Conservation (phyloP, 2,888 invertebrate species). For the Oligia strigilis region DNA sequence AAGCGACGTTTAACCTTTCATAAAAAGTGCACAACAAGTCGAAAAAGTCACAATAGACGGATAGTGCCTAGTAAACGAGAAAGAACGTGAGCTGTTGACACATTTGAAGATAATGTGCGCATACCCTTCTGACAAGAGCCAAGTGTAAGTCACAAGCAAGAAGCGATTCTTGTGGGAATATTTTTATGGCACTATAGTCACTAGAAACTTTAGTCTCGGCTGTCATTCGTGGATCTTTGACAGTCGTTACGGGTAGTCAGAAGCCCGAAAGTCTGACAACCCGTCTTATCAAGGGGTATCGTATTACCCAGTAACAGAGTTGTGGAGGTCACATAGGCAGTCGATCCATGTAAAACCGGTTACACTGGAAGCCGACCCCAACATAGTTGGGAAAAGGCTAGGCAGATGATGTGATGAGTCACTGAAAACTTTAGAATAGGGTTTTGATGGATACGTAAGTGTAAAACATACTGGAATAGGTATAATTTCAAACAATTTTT, state of each 20-base stretch:
- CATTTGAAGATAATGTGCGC: slow-evolving; percentile 90
- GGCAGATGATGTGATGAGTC: neutral
- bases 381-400: too few relatives aligned
- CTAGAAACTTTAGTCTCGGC: neutral
- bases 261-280: too few relatives aligned
- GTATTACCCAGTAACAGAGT: too few relatives aligned
- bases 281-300: too few relatives aligned
- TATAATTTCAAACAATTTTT: neutral
- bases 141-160: slow-evolving; percentile 65
- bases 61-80: slow-evolving; percentile 82
- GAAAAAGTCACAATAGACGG: slow-evolving; percentile 80
- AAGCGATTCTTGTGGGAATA: neutral
- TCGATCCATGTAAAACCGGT: too few relatives aligned
- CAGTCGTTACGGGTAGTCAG: too few relatives aligned
- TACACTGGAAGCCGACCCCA: too few relatives aligned
- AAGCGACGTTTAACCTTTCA: slow-evolving; percentile 62
- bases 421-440: neutral
- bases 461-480: neutral
- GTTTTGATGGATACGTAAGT: neutral
- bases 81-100: slow-evolving; percentile 88
- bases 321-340: too few relatives aligned
- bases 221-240: too few relatives aligned
- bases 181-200: neutral
- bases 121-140: slow-evolving; percentile 78
- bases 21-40: slow-evolving; percentile 76